Base-by-base conservation (phyloP, 2,797 vertebrate species). In the Hemibagrus guttatus region DNA sequence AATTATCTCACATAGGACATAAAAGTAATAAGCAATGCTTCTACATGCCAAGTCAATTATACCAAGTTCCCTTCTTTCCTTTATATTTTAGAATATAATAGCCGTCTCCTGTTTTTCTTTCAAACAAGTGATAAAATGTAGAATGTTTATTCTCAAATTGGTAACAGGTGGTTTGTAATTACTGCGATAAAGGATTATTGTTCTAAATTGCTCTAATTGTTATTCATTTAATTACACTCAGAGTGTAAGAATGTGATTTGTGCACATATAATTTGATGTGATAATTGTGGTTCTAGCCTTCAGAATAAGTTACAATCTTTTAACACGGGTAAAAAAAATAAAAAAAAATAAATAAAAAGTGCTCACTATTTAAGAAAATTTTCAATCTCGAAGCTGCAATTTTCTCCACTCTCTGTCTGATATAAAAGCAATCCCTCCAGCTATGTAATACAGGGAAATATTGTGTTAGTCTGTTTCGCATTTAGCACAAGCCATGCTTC, bases 151-250 rank as follows among this genome's bases (percentile, higher is more conserved):
- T 81, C 72, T 83, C 59, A 76, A 89, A 87, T 84, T 84, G 75
- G 75, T 88, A 88, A 89, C 87, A 89, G 88, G 89, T 89, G 86
- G 87, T 87, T 89, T 61, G 39, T 87, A 87, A 89, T 89, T 85
- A 78, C 86, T 78, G 83, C 66, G 75, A 89, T 89, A 88, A 89
- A 85, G 74, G 86, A 87, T 81, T 74, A 87, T 84, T 88, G 85
- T 88, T 88, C 74, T 76, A 88, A 89, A 89, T 87, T 89, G 83
- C 86, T 83, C 42, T 90, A 90, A 90, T 84, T 88, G 79, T 76
- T 88, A 56, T 87, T 88, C 87, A 85, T 87, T 84, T 80, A 90
- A 87, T 90, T 89, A 88, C 56, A 80, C n/a, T 84, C 23, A 23
- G 46, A 85, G 61, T 85, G 84, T 56, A 79, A 79, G 78, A 81